Percentiles rank a stretch among this genome's conserved stretches.
Evolutionary conservation across 2,888 invertebrate genomes (phyloP).

Genomic region (Chromoteleia sp.): DNA sequence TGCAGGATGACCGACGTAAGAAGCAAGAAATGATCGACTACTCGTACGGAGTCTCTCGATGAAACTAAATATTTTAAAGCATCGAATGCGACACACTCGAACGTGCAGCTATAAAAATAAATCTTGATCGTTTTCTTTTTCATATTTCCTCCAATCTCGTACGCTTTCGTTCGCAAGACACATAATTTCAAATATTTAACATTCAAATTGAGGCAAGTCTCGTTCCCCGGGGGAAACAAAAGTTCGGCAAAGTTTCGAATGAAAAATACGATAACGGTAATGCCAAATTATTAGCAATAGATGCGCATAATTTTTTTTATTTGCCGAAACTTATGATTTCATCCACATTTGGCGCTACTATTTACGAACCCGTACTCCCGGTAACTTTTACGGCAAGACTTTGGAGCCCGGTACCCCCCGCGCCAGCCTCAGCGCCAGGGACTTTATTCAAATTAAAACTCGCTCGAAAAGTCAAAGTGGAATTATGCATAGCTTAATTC

Average conservation of each 20-base stretch:
- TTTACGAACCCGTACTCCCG: conserved; percentile 31
- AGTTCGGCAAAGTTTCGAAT: conserved; percentile 17
- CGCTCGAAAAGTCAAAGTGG: conserved; percentile 31
- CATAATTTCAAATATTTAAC: conserved; percentile 7
- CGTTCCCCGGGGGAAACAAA: conserved; percentile 9
- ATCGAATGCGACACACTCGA: background rate
- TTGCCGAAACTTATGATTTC: conserved; percentile 46
- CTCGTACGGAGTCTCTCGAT: conserved; percentile 18
- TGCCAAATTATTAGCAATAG: conserved; percentile 43
- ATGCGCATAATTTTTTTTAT: conserved; percentile 31
- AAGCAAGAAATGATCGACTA: conserved; percentile 31
- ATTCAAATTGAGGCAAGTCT: conserved; percentile 2
- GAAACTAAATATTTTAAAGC: conserved; percentile 30
- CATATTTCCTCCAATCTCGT: background rate
- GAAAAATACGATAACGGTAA: conserved; percentile 22
- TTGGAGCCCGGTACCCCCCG: conserved; percentile 29
- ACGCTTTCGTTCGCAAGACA: background rate
- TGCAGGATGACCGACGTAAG: conserved; percentile 10
- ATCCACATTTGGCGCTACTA: conserved; percentile 43
- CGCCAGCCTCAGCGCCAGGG: background rate
- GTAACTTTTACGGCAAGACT: conserved; percentile 48
- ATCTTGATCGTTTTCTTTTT: background rate
- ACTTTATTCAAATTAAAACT: conserved; percentile 62
- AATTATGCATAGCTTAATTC: conserved; percentile 38
- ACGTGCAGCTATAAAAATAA: background rate